A percentile compares a stretch with the other conserved stretches of the same genome.
These are phyloP conservation scores for Andrena minutula DNA, from an alignment of 2,888 invertebrate genomes.

Conservation along the genomic window DNA sequence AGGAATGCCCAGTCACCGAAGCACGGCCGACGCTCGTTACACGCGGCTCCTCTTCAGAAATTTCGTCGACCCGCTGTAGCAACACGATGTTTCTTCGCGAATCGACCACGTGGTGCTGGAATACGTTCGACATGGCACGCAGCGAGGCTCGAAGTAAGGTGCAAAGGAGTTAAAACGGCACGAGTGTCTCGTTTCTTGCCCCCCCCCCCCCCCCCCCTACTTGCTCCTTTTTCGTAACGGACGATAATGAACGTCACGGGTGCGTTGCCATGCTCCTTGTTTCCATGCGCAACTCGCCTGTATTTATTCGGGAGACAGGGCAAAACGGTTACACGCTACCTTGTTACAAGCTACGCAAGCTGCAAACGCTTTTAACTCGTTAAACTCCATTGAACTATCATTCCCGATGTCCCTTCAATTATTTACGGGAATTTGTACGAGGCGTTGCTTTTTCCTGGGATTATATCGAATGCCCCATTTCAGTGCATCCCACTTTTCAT, in stretches of 20 bases:
- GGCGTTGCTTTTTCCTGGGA: too few species aligned
- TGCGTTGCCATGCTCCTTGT: conserved; percentile 2
- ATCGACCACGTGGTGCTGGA: conserved; percentile 4
- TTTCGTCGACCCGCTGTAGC: neutral
- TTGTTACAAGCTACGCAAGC: too few species aligned
- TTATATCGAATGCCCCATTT: too few species aligned
- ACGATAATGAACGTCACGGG: conserved; percentile 21
- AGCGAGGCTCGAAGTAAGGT: neutral
- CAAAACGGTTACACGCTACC: too few species aligned
- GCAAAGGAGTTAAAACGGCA: neutral
- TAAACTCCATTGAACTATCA: too few species aligned
- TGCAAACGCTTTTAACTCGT: too few species aligned
- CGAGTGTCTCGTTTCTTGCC: neutral
- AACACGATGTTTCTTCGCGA: conserved; percentile 4
- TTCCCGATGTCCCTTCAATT: too few species aligned
- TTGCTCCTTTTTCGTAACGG: conserved; percentile 15
- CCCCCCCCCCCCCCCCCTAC: neutral
- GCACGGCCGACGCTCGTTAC: neutral
- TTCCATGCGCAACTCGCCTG: neutral
- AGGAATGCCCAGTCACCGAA: conserved; percentile 7
- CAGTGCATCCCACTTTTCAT: too few species aligned
- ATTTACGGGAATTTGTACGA: too few species aligned
- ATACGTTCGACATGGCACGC: neutral
- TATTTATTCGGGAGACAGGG: neutral
- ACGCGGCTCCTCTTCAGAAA: conserved; percentile 9